Base-by-base conservation (phyloP, 2,797 vertebrate genomes). In the Anguilla obscura region DNA sequence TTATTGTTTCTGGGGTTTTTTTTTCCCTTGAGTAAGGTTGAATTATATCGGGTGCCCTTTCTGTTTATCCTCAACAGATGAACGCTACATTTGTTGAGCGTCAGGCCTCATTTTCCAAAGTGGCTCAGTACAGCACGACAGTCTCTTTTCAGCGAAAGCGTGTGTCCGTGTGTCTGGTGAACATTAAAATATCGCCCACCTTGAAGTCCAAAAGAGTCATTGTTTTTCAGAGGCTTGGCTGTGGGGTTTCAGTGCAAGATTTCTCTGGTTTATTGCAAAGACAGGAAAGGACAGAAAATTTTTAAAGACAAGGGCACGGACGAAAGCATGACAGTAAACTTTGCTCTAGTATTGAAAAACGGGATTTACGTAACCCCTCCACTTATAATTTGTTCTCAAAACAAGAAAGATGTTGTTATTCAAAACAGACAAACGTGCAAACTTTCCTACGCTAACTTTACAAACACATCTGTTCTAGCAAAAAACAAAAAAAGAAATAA, bases 391-490 rank as follows among this genome's bases (percentile, higher is more conserved):
- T 50, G 40, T 82, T 50, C 79, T 48, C 40, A 82, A 50, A 82
- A 82, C 79, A 82, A 82, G 79, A 82, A 50, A 21, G 16, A 48
- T 80, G 76, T 80, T 80, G 79, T 50, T n/a, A 82, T 50, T n/a
- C 40, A 50, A 82, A 82, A 82, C 79, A 82, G 4, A 50, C 45
- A 50, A 82, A 82, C 79, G 24, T 21, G 10, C 58, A 80, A 80
- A 21, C 36, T 21, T 80, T 79, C 30, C 10, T 12, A 79, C 12
- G 40, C 21, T 80, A 45, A 45, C 76, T 74, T 30, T 33, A 36
- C 27, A 33, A 40, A 16, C 33, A 76, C 74, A 9, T 71, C 56
- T 14, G 9, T 52, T 8, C 50, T 52, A 12, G 50, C 10, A 52
- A 8, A 52, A 52, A 52, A 52, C 16, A 63, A 16, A 63, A 21